phyloP scores from a whole-genome alignment of 1,140 invertebrate species.

The Diorhabda carinulata region DNA sequence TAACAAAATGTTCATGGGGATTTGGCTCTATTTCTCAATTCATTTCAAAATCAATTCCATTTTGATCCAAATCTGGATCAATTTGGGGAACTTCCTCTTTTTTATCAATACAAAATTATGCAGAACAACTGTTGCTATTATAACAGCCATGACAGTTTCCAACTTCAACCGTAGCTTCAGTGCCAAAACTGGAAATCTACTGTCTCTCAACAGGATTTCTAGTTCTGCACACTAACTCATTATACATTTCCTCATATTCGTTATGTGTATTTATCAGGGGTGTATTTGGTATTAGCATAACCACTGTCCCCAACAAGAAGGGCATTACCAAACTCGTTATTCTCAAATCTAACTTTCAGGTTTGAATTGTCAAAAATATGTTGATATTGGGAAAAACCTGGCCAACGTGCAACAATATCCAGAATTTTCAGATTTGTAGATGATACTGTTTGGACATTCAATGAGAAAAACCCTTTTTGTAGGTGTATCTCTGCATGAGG shows the following conservation, averaged over 20 bases:
- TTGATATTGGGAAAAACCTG: slow-evolving; percentile 41
- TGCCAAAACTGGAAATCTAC: background rate
- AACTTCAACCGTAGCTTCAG: background rate
- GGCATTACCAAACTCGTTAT: background rate
- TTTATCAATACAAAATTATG: background rate
- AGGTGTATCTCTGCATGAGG: too few relatives aligned
- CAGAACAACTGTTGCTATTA: background rate
- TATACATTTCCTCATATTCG: background rate
- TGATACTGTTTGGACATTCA: slow-evolving; percentile 32
- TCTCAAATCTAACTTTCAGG: background rate
- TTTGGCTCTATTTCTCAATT: too few relatives aligned
- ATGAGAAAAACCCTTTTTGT: too few relatives aligned
- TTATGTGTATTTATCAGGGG: background rate
- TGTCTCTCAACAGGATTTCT: background rate
- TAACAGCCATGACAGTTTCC: background rate
- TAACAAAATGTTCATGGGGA: too few relatives aligned
- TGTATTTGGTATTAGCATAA: background rate
- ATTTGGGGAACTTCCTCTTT: too few relatives aligned
- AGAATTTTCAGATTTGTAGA: slow-evolving; percentile 32
- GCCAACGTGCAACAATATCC: slow-evolving; percentile 44
- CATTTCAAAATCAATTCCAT: background rate
- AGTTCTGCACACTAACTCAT: background rate
- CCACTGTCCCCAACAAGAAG: background rate
- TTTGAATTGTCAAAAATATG: slow-evolving; percentile 39
- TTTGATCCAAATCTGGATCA: background rate